A percentile compares a stretch with the other conserved stretches of the same genome.
Evolutionary conservation across 2,797 vertebrate genomes (phyloP).

Genomic region (Podargus strigoides): DNA sequence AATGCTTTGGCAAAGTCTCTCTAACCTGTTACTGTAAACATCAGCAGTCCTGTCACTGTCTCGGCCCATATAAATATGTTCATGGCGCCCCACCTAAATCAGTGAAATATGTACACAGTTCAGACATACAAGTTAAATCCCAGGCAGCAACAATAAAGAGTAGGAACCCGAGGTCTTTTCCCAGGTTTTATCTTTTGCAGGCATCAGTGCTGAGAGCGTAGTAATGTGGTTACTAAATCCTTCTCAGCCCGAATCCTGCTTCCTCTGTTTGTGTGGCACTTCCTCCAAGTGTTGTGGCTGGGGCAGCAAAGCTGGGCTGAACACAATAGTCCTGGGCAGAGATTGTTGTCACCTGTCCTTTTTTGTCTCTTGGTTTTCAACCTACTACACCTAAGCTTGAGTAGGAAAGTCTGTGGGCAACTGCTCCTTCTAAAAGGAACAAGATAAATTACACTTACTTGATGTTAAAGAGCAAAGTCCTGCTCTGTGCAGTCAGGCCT

Average conservation of each 20-base stretch:
- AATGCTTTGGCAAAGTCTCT: slow-evolving; percentile 68
- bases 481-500: background rate
- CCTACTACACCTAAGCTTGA: background rate
- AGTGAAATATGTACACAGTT: slow-evolving; percentile 74
- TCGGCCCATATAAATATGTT: slow-evolving; percentile 37
- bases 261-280: slow-evolving; percentile 98
- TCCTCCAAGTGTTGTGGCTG: slow-evolving; percentile 87
- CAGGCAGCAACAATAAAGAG: slow-evolving; percentile 82
- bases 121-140: slow-evolving; percentile 74
- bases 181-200: slow-evolving; percentile 89
- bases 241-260: slow-evolving; percentile 83
- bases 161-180: slow-evolving; percentile 81
- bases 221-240: slow-evolving; percentile 79
- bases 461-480: background rate
- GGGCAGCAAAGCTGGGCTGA: slow-evolving; percentile 58
- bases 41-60: slow-evolving; percentile 70
- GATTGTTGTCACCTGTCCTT: slow-evolving; percentile 74
- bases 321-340: slow-evolving; percentile 53
- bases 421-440: background rate
- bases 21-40: slow-evolving; percentile 76
- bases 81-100: slow-evolving; percentile 62
- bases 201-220: slow-evolving; percentile 80
- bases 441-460: background rate
- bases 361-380: slow-evolving; percentile 44
- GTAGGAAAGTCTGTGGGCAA: background rate